Evolutionary conservation across 2,888 invertebrate species (phyloP).

Genomic region (Leucophenga maculata): DNA sequence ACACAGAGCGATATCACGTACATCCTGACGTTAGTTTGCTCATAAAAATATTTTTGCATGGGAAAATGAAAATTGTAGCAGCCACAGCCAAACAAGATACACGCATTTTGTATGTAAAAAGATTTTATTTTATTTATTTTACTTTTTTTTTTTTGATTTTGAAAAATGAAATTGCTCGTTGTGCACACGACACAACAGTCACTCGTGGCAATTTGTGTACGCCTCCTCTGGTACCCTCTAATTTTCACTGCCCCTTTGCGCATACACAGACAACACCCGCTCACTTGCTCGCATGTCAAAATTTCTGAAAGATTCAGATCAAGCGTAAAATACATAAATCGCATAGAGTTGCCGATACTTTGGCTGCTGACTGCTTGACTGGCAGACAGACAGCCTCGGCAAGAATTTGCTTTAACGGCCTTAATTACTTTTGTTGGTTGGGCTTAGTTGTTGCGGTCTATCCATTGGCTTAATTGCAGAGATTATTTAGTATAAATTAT

Average conservation of each 20-base stretch:
- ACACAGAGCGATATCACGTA: background rate
- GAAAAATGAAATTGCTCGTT: slow-evolving; percentile 29
- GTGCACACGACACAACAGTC: slow-evolving; percentile 68
- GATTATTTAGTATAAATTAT: no score
- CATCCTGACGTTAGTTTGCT: slow-evolving; percentile 5
- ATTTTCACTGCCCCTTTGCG: slow-evolving; percentile 35
- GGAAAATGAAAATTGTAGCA: background rate
- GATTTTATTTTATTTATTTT: slow-evolving; percentile 1
- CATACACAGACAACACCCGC: slow-evolving; percentile 16
- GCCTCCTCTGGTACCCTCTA: slow-evolving; percentile 1
- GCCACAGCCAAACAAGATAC: background rate
- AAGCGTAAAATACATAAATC: slow-evolving; percentile 35
- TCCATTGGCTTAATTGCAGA: no score
- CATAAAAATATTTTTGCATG: slow-evolving; percentile 8
- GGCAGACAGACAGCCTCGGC: no score
- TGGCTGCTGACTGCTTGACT: no score
- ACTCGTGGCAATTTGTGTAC: slow-evolving; percentile 34
- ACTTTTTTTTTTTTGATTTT: slow-evolving; percentile 14
- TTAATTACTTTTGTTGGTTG: no score
- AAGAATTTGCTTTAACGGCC: no score
- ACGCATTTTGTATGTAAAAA: slow-evolving; percentile 22
- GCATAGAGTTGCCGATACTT: no score
- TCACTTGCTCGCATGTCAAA: slow-evolving; percentile 24
- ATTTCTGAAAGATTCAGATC: slow-evolving; percentile 11
- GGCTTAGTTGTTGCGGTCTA: no score